Percentiles rank a stretch among this genome's conserved stretches.
Evolutionary conservation across 2,113 vertebrate species (phyloP).

Genomic region (Chrysemys picta): DNA sequence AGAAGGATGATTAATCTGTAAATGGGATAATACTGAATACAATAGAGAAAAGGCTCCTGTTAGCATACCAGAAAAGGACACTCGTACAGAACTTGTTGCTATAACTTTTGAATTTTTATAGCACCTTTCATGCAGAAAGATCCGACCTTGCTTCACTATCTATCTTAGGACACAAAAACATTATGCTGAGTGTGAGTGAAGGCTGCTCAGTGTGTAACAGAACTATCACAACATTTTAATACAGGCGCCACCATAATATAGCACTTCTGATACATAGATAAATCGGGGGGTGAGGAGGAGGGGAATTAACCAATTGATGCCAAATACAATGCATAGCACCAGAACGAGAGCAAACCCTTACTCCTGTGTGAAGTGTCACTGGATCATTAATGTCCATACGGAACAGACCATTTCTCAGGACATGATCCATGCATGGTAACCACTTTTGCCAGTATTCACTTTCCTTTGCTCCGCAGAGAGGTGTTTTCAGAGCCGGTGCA

Average conservation of each 20-base stretch:
- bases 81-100: neutral
- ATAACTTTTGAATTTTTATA: neutral
- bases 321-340: neutral
- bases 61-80: neutral
- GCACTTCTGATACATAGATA: neutral
- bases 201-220: neutral
- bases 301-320: neutral
- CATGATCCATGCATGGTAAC: neutral
- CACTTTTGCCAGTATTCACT: neutral
- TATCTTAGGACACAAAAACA: neutral
- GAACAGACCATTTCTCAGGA: neutral
- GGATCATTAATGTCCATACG: neutral
- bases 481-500: neutral
- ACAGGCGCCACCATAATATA: neutral
- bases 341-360: neutral
- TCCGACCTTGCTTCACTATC: neutral
- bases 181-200: neutral
- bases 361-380: neutral
- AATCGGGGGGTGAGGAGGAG: neutral
- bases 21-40: constrained; percentile 24
- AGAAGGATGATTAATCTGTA: constrained; percentile 12
- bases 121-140: neutral
- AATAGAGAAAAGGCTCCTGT: neutral
- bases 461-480: neutral
- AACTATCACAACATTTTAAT: neutral